Base-by-base conservation (phyloP, 2,888 invertebrate species). In the Neria commutata region DNA sequence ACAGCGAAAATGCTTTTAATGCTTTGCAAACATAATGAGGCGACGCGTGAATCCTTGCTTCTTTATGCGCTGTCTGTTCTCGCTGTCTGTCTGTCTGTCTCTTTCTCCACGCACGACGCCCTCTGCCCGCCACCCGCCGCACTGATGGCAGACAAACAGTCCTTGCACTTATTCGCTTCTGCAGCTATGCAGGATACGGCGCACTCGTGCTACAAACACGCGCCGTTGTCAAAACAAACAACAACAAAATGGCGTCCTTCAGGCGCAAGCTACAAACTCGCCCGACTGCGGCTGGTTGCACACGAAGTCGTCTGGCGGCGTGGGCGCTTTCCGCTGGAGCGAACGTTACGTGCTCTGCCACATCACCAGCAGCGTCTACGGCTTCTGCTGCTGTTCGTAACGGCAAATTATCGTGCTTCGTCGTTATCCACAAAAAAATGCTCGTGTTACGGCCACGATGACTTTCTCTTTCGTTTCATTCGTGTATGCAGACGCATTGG, bases 1-100 rank as follows among this genome's bases (percentile, higher is more conserved):
- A n/a, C n/a, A n/a, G n/a, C n/a, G n/a, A n/a, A n/a, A n/a, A n/a
- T 34, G 19, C n/a, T 54, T 54, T 54, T 29, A 51, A 47, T 48
- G 26, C 48, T 54, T 54, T 48, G 54, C 47, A 47, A 48, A 37
- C 40, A 47, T 54, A 54, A 48, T 48, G 34, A 37, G 45, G 1
- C 48, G 34, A 34, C 40, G 19, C 51, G 40, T 14, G 17, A 40
- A n/a, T 17, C 40, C 23, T 34, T 49, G 49, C 19, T 25, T 49
- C n/a, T 34, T 50, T 34, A 34, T 3, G 33, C 54, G 33, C 29
- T 34, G 24, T 14, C 48, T 46, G 23, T 46, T 4, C 21, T 17
- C 19, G 29, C n/a, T 6, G 19, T 26, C 46, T 46, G 26, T 50
- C 25, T 50, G 50, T 50, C 49, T 49, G 48, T 48, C 19, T 46